Evolutionary conservation across 2,888 invertebrate species (phyloP).

Genomic region (Podotricha telesiphe): DNA sequence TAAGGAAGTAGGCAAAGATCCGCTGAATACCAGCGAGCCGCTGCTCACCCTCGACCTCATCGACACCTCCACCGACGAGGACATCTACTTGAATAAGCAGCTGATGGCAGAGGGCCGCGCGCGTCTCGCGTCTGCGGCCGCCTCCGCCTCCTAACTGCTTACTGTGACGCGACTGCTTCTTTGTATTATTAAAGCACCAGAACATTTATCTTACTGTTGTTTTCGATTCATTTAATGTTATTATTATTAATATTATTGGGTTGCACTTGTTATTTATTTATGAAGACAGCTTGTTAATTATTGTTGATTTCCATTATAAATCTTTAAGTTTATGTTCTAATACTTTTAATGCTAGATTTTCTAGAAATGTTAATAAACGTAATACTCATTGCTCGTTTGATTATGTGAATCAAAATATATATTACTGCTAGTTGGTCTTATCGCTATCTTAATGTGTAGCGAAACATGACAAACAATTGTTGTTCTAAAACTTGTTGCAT

Average conservation of each 20-base stretch:
- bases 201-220: constrained; percentile 10
- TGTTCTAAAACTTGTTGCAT: constrained; percentile 2
- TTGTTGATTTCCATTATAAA: constrained; percentile 25
- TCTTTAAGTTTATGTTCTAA: constrained; percentile 7
- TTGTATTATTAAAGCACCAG: neutral
- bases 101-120: constrained; percentile 86
- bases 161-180: neutral
- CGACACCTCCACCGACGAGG: constrained; percentile 87
- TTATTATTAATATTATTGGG: constrained; percentile 20
- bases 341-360: constrained; percentile 6
- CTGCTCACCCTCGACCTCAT: constrained; percentile 87
- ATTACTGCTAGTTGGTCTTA: constrained; percentile 32
- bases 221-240: constrained; percentile 5
- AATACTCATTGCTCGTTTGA: constrained; percentile 9
- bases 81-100: constrained; percentile 86
- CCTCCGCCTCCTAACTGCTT: constrained; percentile 43
- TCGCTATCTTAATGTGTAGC: constrained; percentile 36
- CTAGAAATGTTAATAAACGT: neutral
- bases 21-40: constrained; percentile 84
- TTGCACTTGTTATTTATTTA: constrained; percentile 33
- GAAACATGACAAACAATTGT: constrained; percentile 30
- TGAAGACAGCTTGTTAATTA: constrained; percentile 19
- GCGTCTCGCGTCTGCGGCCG: constrained; percentile 58
- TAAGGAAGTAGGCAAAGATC: constrained; percentile 85
- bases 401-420: neutral